Evolutionary conservation across 2,113 vertebrate genomes (phyloP).

Genomic region (Caranx melampygus): DNA sequence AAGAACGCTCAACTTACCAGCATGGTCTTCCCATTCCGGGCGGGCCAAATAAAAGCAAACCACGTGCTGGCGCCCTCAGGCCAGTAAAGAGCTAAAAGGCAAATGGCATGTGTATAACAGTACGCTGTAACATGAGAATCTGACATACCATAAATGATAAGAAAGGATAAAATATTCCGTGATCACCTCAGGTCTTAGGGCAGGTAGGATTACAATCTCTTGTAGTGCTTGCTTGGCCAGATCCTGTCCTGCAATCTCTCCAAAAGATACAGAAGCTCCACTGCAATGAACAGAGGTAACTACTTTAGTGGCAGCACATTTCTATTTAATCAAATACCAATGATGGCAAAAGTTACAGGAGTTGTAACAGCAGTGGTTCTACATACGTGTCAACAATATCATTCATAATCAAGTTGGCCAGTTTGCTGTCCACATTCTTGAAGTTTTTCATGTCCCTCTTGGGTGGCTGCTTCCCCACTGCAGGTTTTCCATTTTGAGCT

Average conservation of each 20-base stretch:
- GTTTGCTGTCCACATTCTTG: conserved; percentile 96
- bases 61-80: conserved; percentile 94
- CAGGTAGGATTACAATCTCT: conserved; percentile 98
- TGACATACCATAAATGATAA: background rate
- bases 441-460: conserved; percentile 94
- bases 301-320: background rate
- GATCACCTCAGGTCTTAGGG: conserved; percentile 93
- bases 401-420: conserved; percentile 95
- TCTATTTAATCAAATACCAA: background rate
- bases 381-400: conserved; percentile 95
- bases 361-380: background rate
- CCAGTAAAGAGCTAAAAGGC: conserved; percentile 92
- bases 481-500: conserved; percentile 84
- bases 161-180: background rate
- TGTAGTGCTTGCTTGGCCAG: conserved; percentile 97
- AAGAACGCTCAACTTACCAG: conserved; percentile 82
- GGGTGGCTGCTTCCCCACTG: conserved; percentile 82
- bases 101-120: background rate
- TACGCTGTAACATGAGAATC: background rate
- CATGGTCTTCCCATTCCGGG: conserved; percentile 99
- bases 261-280: conserved; percentile 88
- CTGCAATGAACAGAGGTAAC: conserved; percentile 78
- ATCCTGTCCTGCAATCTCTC: conserved; percentile 95
- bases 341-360: background rate
- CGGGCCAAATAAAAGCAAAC: conserved; percentile 94